These are phyloP conservation scores for Mormyrus proboscirostris DNA, from an alignment of 2,797 vertebrate genomes.

Conservation along the genomic window DNA sequence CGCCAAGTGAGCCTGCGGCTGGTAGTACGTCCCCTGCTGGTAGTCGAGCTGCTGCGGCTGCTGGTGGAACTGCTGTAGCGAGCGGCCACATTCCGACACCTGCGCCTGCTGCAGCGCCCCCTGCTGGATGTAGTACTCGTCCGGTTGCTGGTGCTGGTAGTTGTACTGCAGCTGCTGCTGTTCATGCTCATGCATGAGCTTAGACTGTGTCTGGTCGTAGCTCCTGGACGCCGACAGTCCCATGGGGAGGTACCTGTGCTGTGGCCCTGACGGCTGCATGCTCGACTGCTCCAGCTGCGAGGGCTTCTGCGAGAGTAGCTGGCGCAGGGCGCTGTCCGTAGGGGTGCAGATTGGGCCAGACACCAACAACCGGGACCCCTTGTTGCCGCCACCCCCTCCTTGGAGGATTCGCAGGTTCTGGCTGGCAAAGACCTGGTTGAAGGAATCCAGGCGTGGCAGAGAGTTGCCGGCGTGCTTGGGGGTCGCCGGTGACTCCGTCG, in stretches of 20 bases:
- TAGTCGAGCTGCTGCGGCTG: conserved; percentile 36
- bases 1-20: conserved; percentile 22
- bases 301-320: conserved; percentile 66
- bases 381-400: conserved; percentile 58
- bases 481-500: conserved; percentile 52
- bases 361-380: conserved; percentile 21
- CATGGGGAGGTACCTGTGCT: conserved; percentile 25
- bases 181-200: conserved; percentile 45
- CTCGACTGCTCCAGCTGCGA: conserved; percentile 40
- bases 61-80: conserved; percentile 53
- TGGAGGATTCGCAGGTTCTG: conserved; percentile 68
- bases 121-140: conserved; percentile 46
- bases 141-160: conserved; percentile 29
- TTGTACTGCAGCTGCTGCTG: conserved; percentile 32
- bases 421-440: conserved; percentile 74
- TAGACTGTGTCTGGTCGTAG: conserved; percentile 65
- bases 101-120: conserved; percentile 49
- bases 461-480: conserved; percentile 65
- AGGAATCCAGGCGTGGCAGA: conserved; percentile 75
- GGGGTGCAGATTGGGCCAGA: conserved; percentile 49
- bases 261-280: conserved; percentile 59
- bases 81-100: conserved; percentile 42
- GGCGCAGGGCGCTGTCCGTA: conserved; percentile 62
- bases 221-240: conserved; percentile 39
- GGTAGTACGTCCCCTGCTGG: conserved; percentile 14